Percentiles rank a stretch among this genome's conserved stretches.
phyloP scores from a whole-genome alignment of 2,888 invertebrate genomes.

The Pyrgus malvae region DNA sequence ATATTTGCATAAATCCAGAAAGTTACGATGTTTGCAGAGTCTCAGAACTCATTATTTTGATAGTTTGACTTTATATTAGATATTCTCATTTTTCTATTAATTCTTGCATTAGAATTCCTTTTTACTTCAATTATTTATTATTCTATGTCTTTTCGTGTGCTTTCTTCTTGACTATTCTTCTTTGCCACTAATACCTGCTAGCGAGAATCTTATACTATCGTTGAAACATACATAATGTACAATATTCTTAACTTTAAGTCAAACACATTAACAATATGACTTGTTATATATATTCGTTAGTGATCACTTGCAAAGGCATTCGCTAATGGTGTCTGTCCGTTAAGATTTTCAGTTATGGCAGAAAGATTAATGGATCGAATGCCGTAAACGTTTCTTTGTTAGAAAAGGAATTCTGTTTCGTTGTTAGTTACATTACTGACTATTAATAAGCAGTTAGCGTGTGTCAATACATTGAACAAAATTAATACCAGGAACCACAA shows the following conservation, averaged over 20 bases:
- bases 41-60: not conserved
- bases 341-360: conserved; percentile 22
- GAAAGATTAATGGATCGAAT: conserved; percentile 16
- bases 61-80: not conserved
- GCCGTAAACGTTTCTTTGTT: conserved; percentile 21
- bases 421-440: not conserved
- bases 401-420: conserved; percentile 1
- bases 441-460: not conserved
- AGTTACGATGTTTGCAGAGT: conserved; percentile 6
- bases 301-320: conserved; percentile 30
- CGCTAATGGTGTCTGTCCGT: conserved; percentile 21
- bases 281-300: conserved; percentile 26
- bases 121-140: not conserved
- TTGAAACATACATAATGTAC: too few relatives aligned
- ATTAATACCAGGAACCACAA: too few relatives aligned
- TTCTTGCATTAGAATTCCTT: not conserved
- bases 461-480: too few relatives aligned
- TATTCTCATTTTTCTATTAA: not conserved
- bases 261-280: conserved; percentile 3
- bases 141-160: too few relatives aligned
- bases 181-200: too few relatives aligned
- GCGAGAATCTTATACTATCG: too few relatives aligned
- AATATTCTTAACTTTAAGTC: not conserved
- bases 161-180: too few relatives aligned
- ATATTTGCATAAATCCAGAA: conserved; percentile 11